Percentiles rank a stretch among this genome's conserved stretches.
Conservation (phyloP, 1,140 invertebrate genomes). For the Drosophila sturtevanti region DNA sequence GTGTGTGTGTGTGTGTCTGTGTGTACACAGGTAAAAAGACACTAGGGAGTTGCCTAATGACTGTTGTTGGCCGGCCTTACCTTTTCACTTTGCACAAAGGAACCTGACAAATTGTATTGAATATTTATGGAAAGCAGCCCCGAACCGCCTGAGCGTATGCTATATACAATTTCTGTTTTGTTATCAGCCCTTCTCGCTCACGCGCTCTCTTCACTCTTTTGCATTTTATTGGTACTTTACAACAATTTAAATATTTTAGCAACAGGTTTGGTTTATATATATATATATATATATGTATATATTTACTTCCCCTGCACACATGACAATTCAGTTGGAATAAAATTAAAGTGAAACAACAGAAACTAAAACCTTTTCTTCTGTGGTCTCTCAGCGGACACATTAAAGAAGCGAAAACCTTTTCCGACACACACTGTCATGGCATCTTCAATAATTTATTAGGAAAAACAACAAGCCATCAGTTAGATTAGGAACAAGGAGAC, state of each 20-base stretch:
- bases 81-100: conserved; percentile 14
- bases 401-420: background rate
- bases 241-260: conserved; percentile 57
- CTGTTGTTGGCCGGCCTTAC: conserved; percentile 12
- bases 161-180: background rate
- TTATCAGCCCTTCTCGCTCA: background rate
- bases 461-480: conserved; percentile 8
- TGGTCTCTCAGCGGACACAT: conserved; percentile 3
- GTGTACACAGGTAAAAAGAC: conserved; percentile 42
- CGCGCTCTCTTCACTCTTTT: background rate
- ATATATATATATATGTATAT: too few relatives aligned
- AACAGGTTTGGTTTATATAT: conserved; percentile 49
- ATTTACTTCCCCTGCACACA: background rate
- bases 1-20: background rate
- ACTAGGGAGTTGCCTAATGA: conserved; percentile 51
- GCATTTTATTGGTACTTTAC: conserved; percentile 32
- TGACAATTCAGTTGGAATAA: conserved; percentile 9
- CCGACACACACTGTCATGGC: background rate
- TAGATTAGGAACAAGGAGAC: background rate
- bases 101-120: conserved; percentile 31
- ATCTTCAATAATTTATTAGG: background rate
- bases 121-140: conserved; percentile 36
- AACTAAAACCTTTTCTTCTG: conserved; percentile 18
- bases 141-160: background rate
- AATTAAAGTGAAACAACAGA: conserved; percentile 24